Evolutionary conservation across 2,888 invertebrate species (phyloP).

Genomic region (Phyllotreta striolata): DNA sequence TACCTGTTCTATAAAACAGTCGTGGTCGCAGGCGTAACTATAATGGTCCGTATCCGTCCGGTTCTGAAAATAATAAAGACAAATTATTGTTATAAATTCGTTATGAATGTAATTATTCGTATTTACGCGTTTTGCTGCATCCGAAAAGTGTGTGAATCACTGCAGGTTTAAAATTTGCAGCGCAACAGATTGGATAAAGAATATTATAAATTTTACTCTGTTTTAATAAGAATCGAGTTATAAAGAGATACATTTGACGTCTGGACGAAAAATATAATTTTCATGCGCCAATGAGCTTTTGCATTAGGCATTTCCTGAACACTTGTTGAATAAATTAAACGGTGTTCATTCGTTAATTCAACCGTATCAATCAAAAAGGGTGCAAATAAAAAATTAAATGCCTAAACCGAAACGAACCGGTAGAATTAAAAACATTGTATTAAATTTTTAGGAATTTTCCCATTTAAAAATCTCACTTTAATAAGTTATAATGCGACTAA

Average conservation of each 20-base stretch:
- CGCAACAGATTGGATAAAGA: too few relatives aligned
- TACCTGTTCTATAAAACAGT: slow-evolving; percentile 79
- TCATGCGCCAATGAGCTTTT: slow-evolving; percentile 8
- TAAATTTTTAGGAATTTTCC: too few relatives aligned
- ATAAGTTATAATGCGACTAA: too few relatives aligned
- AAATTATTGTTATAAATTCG: slow-evolving; percentile 4
- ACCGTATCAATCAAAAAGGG: not conserved
- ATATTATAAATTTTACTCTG: too few relatives aligned
- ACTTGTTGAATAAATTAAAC: slow-evolving; percentile 21
- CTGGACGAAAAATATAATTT: slow-evolving; percentile 7
- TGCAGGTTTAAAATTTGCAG: not conserved
- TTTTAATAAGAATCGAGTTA: too few relatives aligned
- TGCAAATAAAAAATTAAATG: not conserved
- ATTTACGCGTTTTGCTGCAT: slow-evolving; percentile 4
- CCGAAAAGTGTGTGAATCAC: slow-evolving; percentile 8
- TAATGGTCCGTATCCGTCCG: slow-evolving; percentile 74
- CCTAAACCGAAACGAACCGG: too few relatives aligned
- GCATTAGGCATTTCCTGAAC: slow-evolving; percentile 13
- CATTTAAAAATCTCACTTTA: too few relatives aligned
- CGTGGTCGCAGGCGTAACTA: slow-evolving; percentile 74
- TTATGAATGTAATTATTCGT: slow-evolving; percentile 11
- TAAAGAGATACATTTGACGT: not conserved
- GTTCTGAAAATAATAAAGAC: slow-evolving; percentile 66
- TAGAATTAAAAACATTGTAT: too few relatives aligned
- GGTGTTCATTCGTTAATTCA: slow-evolving; percentile 3